Percentiles rank a stretch among this genome's conserved stretches.
phyloP scores from a whole-genome alignment of 2,113 vertebrate species.

The Heloderma charlesbogerti region DNA sequence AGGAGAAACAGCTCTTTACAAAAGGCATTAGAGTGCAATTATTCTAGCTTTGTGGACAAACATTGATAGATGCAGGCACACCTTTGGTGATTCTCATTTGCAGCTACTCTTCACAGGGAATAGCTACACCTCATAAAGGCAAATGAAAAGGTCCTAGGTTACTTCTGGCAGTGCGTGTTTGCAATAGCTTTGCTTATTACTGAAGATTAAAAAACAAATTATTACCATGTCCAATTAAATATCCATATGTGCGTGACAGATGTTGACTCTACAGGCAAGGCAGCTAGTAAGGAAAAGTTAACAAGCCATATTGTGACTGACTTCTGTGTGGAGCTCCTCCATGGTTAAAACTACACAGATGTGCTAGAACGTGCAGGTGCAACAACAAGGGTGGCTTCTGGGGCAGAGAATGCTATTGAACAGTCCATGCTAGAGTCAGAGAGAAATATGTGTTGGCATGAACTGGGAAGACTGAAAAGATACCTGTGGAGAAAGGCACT shows the following conservation, averaged over 20 bases:
- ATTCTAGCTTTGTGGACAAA: conserved; percentile 9
- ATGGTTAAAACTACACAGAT: conserved; percentile 25
- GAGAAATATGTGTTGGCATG: conserved; percentile 2
- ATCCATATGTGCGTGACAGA: conserved; percentile 56
- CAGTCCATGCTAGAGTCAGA: background rate
- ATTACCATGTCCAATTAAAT: conserved; percentile 58
- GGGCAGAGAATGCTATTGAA: conserved; percentile 3
- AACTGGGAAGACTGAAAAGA: background rate
- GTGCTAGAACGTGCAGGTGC: conserved; percentile 21
- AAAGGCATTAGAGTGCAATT: background rate
- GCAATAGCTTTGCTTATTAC: conserved; percentile 42
- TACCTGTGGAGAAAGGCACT: background rate
- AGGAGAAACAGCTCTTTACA: background rate
- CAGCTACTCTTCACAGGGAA: conserved; percentile 10
- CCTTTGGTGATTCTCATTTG: conserved; percentile 12
- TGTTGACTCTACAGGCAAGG: conserved; percentile 52
- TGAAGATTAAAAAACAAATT: conserved; percentile 61
- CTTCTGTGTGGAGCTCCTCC: conserved; percentile 49
- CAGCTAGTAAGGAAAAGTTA: conserved; percentile 57
- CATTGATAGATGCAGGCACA: background rate
- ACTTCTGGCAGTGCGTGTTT: conserved; percentile 31
- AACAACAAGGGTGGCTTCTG: conserved; percentile 20
- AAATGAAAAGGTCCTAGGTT: conserved; percentile 36
- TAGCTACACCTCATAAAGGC: background rate
- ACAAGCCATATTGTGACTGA: conserved; percentile 58